Evolutionary conservation across 2,888 invertebrate genomes (phyloP).

Genomic region (Branchellion lobata): DNA sequence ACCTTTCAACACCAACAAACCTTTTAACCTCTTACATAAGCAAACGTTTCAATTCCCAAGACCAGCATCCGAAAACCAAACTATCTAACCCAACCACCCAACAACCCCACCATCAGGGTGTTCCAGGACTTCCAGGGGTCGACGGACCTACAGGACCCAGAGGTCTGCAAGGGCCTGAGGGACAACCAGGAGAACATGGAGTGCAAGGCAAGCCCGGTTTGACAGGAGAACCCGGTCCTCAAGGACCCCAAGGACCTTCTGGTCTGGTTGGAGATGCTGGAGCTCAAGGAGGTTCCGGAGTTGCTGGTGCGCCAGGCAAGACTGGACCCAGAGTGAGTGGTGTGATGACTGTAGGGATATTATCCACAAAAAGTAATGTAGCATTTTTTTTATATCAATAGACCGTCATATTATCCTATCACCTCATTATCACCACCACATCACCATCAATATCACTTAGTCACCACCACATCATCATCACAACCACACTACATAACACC

Average conservation of each 20-base stretch:
- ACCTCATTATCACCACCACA: no score
- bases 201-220: slow-evolving; percentile 7
- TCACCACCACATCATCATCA: no score
- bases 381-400: neutral
- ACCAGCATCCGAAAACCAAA: no score
- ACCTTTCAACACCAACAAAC: no score
- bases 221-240: slow-evolving; percentile 38
- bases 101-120: no score
- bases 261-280: slow-evolving; percentile 39
- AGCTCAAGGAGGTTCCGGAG: slow-evolving; percentile 23
- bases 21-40: no score
- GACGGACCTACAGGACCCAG: slow-evolving; percentile 51
- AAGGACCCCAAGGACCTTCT: slow-evolving; percentile 28
- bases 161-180: slow-evolving; percentile 43
- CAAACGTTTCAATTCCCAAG: no score
- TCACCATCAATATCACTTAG: no score
- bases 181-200: slow-evolving; percentile 42
- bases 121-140: slow-evolving; percentile 65
- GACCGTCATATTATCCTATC: no score
- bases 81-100: no score
- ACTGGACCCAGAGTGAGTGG: slow-evolving; percentile 31
- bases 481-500: no score
- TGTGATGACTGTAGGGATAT: neutral
- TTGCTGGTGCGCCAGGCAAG: slow-evolving; percentile 35
- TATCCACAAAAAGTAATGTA: no score